Evolutionary conservation across 2,797 vertebrate genomes (phyloP).

Genomic region (Siniperca undulata): DNA sequence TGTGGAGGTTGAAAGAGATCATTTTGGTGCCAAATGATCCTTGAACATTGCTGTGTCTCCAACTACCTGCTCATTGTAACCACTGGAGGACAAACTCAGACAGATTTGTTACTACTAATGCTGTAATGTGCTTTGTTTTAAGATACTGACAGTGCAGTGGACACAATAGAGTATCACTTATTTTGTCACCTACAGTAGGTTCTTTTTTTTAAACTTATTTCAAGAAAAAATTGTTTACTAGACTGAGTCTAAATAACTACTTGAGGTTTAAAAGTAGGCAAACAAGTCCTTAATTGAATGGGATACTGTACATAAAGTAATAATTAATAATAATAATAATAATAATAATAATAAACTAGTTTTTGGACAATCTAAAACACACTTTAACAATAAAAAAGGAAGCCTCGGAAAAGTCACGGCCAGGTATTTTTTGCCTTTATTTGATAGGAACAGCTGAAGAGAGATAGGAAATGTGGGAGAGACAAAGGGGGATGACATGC

Average conservation of each 20-base stretch:
- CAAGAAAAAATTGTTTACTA: background rate
- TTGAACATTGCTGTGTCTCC: background rate
- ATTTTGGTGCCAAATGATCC: background rate
- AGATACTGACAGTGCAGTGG: background rate
- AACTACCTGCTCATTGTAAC: no score
- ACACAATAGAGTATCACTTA: background rate
- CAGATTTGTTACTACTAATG: background rate
- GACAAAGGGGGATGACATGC: no score
- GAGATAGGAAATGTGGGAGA: no score
- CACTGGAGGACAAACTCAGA: background rate
- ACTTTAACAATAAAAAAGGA: background rate
- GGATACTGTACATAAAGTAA: background rate
- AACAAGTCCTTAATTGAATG: background rate
- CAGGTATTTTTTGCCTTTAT: no score
- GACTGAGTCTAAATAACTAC: no score
- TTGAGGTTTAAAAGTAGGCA: background rate
- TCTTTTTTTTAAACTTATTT: background rate
- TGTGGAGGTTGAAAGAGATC: background rate
- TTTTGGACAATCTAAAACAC: background rate
- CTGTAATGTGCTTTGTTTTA: background rate
- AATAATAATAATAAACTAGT: background rate
- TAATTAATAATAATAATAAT: background rate
- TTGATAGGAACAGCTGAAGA: no score
- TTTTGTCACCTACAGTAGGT: background rate
- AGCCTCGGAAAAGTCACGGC: no score